phyloP scores from a whole-genome alignment of 2,888 invertebrate genomes.

The Lasioglossum leucozonium region DNA sequence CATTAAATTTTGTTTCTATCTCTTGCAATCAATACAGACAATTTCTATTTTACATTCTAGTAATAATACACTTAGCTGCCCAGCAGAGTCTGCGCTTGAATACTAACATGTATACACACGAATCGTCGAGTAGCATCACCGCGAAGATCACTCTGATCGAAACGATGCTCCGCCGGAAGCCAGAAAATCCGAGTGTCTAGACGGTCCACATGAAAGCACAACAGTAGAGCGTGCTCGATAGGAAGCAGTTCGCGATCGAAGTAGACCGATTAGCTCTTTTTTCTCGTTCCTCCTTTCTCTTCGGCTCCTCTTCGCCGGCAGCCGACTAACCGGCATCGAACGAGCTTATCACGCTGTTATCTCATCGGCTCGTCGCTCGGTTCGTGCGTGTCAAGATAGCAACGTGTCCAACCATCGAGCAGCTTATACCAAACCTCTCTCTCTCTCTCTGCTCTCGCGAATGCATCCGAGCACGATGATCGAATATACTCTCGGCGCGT shows the following conservation, averaged over 20 bases:
- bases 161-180: neutral
- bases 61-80: too few species aligned
- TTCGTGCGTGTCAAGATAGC: constrained; percentile 72
- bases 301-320: constrained; percentile 20
- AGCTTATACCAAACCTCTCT: constrained; percentile 11
- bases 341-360: constrained; percentile 71
- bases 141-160: neutral
- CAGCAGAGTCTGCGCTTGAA: neutral
- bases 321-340: constrained; percentile 63
- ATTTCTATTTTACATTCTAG: too few species aligned
- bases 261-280: constrained; percentile 38
- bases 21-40: too few species aligned
- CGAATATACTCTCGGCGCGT: constrained; percentile 18
- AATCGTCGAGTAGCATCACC: neutral
- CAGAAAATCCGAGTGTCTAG: neutral
- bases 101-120: too few species aligned
- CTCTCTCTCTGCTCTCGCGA: neutral
- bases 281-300: constrained; percentile 4
- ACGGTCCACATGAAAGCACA: constrained; percentile 22
- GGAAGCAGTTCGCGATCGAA: constrained; percentile 19
- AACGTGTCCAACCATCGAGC: constrained; percentile 57
- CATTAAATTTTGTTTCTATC: too few species aligned
- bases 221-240: constrained; percentile 13
- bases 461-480: constrained; percentile 10
- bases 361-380: constrained; percentile 67